Conservation (phyloP, 2,888 invertebrate genomes). For the Agriopis marginaria region DNA sequence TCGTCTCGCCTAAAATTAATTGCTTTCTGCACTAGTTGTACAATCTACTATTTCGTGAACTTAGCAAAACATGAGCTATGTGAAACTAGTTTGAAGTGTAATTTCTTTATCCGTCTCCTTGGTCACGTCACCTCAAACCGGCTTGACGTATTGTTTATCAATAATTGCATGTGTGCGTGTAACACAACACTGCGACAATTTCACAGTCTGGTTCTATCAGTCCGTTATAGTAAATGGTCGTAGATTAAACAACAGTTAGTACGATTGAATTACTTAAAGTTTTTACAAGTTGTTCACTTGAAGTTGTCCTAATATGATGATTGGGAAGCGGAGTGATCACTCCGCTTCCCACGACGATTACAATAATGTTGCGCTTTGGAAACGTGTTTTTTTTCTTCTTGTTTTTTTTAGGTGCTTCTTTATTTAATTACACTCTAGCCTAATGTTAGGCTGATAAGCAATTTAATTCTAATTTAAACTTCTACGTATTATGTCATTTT, state of each 20-base stretch:
- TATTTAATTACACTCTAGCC: no score
- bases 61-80: no score
- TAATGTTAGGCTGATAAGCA: no score
- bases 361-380: not conserved
- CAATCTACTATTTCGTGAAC: no score
- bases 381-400: no score
- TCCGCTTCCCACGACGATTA: conserved; percentile 23
- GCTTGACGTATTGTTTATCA: conserved; percentile 11
- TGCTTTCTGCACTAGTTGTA: no score
- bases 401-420: no score
- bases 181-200: conserved; percentile 10
- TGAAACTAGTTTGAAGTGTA: no score
- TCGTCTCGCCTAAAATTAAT: no score
- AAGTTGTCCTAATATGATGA: conserved; percentile 6
- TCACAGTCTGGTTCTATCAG: conserved; percentile 27
- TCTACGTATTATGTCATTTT: no score
- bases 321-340: conserved; percentile 7
- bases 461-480: no score
- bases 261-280: conserved; percentile 10
- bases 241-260: conserved; percentile 9
- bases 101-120: not conserved
- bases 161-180: conserved; percentile 13
- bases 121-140: not conserved
- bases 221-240: conserved; percentile 13
- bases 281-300: conserved; percentile 14